phyloP scores from a whole-genome alignment of 2,888 invertebrate species.

The Cephus pulcher region DNA sequence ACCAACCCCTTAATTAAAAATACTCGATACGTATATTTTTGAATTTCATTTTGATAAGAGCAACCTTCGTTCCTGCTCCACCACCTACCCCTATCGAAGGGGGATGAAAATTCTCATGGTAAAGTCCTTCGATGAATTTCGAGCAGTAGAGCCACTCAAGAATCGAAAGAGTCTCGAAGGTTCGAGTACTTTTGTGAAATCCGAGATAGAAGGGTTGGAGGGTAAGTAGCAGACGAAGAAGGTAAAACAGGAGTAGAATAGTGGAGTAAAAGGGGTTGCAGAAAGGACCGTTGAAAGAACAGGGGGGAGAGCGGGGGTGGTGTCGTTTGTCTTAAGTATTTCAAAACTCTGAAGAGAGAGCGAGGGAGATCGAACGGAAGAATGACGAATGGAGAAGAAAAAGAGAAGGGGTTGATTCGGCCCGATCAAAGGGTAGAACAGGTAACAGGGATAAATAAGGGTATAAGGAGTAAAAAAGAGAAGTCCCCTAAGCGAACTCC shows the following conservation, averaged over 20 bases:
- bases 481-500: not conserved
- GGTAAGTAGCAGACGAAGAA: not conserved
- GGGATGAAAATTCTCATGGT: not conserved
- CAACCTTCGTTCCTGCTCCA: not conserved
- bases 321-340: not conserved
- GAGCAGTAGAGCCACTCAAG: not conserved
- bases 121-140: not conserved
- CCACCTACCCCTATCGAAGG: not conserved
- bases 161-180: not conserved
- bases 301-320: not conserved
- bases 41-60: not conserved
- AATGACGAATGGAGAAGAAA: not conserved
- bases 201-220: not conserved
- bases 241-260: not conserved
- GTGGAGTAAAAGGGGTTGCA: not conserved
- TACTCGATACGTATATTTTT: not conserved
- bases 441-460: not conserved
- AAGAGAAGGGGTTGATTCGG: not conserved
- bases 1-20: not conserved
- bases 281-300: not conserved
- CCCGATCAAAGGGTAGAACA: not conserved
- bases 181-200: slow-evolving; percentile 17
- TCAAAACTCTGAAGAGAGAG: not conserved
- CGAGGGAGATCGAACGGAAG: not conserved
- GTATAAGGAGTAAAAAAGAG: not conserved